Conservation (phyloP, 2,888 invertebrate species). For the Hypselothyrea guttata region DNA sequence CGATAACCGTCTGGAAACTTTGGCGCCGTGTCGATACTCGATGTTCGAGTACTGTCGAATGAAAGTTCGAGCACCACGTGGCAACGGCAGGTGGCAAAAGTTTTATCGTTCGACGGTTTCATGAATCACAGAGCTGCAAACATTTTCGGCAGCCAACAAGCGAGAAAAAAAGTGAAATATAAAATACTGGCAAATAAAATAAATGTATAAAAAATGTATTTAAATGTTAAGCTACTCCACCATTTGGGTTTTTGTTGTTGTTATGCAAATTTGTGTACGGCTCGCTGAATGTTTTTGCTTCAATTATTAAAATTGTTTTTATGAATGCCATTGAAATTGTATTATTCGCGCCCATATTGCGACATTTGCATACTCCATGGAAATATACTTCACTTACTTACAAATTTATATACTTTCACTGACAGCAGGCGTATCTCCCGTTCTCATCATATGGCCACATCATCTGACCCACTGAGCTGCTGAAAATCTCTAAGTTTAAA, state of each 20-base stretch:
- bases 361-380: constrained; percentile 60
- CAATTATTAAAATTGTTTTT: constrained; percentile 75
- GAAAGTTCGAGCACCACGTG: constrained; percentile 6
- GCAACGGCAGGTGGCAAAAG: neutral
- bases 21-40: constrained; percentile 35
- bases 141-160: constrained; percentile 6
- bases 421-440: no score
- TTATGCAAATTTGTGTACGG: constrained; percentile 51
- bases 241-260: constrained; percentile 22
- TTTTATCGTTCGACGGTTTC: constrained; percentile 24
- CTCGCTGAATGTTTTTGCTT: constrained; percentile 52
- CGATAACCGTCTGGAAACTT: constrained; percentile 69
- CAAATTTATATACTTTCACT: constrained; percentile 1
- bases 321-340: constrained; percentile 73
- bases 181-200: constrained; percentile 9
- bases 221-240: constrained; percentile 47
- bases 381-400: constrained; percentile 29
- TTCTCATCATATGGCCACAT: neutral
- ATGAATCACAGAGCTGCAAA: constrained; percentile 42
- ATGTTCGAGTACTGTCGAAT: constrained; percentile 2
- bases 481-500: neutral
- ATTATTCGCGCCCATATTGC: constrained; percentile 68
- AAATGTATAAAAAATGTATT: constrained; percentile 8
- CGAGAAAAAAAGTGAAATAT: constrained; percentile 7
- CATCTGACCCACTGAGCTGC: constrained; percentile 10